phyloP scores from a whole-genome alignment of 2,888 invertebrate species.

The Sceliomorpha sp. region DNA sequence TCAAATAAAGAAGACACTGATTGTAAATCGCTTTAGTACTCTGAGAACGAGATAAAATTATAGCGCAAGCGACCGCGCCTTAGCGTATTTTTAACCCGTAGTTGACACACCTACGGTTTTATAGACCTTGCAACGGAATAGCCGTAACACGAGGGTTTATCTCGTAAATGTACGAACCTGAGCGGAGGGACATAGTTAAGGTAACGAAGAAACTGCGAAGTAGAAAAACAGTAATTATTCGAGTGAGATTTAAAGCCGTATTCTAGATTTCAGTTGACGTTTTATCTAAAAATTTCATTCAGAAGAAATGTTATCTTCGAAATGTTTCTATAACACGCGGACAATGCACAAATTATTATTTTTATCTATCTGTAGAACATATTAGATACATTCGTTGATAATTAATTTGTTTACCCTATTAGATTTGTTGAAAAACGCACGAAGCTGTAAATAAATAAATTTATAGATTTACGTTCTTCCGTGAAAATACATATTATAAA shows the following conservation, averaged over 20 bases:
- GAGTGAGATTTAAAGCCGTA: conserved; percentile 12
- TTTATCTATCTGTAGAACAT: no score
- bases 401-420: no score
- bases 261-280: conserved; percentile 8
- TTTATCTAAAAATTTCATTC: no score
- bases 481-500: no score
- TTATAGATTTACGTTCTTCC: no score
- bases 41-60: conserved; percentile 54
- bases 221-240: conserved; percentile 1
- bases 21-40: conserved; percentile 16
- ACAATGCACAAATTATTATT: no score
- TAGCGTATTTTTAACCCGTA: conserved; percentile 55
- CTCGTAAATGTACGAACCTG: conserved; percentile 29
- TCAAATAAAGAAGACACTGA: conserved; percentile 20
- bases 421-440: no score
- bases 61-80: conserved; percentile 53
- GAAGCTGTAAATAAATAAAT: no score
- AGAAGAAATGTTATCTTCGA: no score
- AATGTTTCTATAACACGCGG: no score
- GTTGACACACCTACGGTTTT: conserved; percentile 53
- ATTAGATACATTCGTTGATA: no score
- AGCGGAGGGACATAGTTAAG: conserved; percentile 15
- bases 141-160: conserved; percentile 33
- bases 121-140: conserved; percentile 24
- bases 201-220: background rate